Evolutionary conservation across 2,113 vertebrate species (phyloP).

Genomic region (Carassius carassius): DNA sequence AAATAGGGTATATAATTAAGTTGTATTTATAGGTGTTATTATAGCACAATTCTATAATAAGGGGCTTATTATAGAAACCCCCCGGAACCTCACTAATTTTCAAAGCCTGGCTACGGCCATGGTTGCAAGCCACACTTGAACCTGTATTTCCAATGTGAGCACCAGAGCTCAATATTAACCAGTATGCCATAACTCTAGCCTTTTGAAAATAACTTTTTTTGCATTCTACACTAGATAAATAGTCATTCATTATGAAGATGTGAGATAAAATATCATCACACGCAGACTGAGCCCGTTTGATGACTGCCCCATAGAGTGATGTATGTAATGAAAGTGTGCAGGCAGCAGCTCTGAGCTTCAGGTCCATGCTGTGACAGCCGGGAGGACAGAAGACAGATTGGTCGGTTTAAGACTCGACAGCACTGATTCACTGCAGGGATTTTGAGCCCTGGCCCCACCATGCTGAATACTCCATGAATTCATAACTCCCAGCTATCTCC

Average conservation of each 20-base stretch:
- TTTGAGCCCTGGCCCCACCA: slow-evolving; percentile 40
- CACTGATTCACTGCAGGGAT: slow-evolving; percentile 48
- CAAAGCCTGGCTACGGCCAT: no score
- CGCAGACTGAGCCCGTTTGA: not conserved
- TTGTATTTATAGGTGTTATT: no score
- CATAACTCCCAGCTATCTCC: slow-evolving; percentile 43
- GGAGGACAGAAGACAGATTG: slow-evolving; percentile 49
- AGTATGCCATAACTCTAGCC: not conserved
- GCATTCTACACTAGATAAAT: not conserved
- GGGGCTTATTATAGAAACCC: no score
- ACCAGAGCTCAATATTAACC: not conserved
- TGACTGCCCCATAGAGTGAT: slow-evolving; percentile 16
- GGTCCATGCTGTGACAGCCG: slow-evolving; percentile 45
- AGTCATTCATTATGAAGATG: slow-evolving; percentile 8
- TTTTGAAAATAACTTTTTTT: not conserved
- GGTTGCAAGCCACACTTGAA: not conserved
- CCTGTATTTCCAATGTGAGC: not conserved
- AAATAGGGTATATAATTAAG: no score
- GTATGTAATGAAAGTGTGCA: slow-evolving; percentile 31
- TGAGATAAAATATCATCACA: slow-evolving; percentile 26
- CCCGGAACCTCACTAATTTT: no score
- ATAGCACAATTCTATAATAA: no score
- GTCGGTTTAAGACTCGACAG: slow-evolving; percentile 45
- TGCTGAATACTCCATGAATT: slow-evolving; percentile 45
- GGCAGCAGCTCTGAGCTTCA: slow-evolving; percentile 19